These are phyloP conservation scores for Pollachius pollachius DNA, from an alignment of 2,113 vertebrate genomes.

Conservation along the genomic window DNA sequence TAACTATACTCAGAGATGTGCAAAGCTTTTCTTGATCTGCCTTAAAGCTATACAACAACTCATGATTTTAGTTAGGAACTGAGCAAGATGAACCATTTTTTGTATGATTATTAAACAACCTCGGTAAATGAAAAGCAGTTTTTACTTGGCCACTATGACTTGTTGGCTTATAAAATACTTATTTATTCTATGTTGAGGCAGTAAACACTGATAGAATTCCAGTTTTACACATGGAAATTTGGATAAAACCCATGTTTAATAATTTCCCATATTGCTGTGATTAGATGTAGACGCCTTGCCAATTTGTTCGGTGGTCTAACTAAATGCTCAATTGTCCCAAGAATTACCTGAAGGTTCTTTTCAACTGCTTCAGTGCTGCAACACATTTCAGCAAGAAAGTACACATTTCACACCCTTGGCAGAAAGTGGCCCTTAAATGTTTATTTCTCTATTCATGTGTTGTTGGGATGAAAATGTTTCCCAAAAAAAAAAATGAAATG, in stretches of 20 bases:
- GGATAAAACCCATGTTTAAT: too few relatives aligned
- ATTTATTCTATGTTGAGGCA: conserved; percentile 17
- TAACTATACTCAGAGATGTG: conserved; percentile 20
- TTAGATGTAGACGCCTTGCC: too few relatives aligned
- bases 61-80: background rate
- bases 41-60: conserved; percentile 16
- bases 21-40: conserved; percentile 3
- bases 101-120: conserved; percentile 10
- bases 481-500: too few relatives aligned
- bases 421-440: background rate
- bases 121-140: background rate
- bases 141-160: background rate
- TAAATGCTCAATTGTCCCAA: background rate
- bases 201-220: background rate
- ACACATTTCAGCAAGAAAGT: background rate
- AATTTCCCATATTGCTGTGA: too few relatives aligned
- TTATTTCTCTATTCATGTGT: too few relatives aligned
- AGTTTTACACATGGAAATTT: background rate
- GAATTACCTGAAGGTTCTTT: background rate
- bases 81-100: background rate
- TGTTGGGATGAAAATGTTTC: too few relatives aligned
- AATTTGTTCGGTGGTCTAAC: too few relatives aligned
- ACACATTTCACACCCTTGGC: background rate
- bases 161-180: background rate
- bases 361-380: background rate